Base-by-base conservation (phyloP, 1,140 invertebrate genomes). In the Theocolax elegans region DNA sequence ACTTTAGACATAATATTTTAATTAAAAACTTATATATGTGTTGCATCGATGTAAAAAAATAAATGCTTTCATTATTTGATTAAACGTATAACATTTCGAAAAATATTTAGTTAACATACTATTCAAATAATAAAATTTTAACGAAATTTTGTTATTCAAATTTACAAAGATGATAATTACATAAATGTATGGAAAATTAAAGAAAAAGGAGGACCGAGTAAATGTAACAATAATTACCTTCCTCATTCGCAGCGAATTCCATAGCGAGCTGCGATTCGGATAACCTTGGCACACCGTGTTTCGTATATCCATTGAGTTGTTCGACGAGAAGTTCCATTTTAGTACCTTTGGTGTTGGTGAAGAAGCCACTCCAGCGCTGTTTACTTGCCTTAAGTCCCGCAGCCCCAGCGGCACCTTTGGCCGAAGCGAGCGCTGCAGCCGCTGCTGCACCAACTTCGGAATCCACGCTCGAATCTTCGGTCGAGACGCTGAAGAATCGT, bases 361-460 rank as follows among this genome's bases (percentile, higher is more conserved):
- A 92, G 73, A 92, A 89, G 19, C 88, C 89, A 51, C 89, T 88
- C 89, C 90, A 91, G 15, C 89, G 88, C 76, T 91, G 90, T 75
- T 91, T 91, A 73, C 80, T 87, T 75, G 62, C 44, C 17, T 71
- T 71, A 15, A 64, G 62, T n/a, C 59, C 51, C 17, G 62, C 60
- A 1, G 58, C 49, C 35, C 81, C 80, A 60, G 76, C 74, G 31
- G 79, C 75, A 67, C 77, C 78, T 63, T 81, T 83, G 58, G 75
- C 75, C 38, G 81, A 76, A 49, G 77, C 64, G n/a, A 79, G 60
- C 21, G 76, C 77, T 1, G 74, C 75, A 31, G 68, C 75, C 27
- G 73, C 54, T 1, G 60, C 35, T 25, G 80, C 74, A 25, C 78
- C 81, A 23, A 79, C 77, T 40, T 86, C 84, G 9, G 83, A 81